Base-by-base conservation (phyloP, 1,140 invertebrate species). In the Drosophila bifasciata region DNA sequence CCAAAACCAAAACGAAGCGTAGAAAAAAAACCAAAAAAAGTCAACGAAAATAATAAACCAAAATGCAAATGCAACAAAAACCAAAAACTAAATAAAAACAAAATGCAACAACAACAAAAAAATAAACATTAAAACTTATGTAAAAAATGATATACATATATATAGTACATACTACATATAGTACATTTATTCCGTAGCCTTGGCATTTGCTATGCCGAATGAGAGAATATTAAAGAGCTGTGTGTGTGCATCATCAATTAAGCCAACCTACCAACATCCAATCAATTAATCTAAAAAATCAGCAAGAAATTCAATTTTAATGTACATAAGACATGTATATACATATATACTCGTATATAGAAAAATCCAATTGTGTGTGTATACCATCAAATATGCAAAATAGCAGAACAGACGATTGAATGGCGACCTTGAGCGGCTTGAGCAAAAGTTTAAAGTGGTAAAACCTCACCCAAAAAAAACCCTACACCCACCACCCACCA, bases 391-490 rank as follows among this genome's bases (percentile, higher is more conserved):
- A n/a, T n/a, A 68, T 68, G 66, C 66, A 46, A 68, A 46, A 68
- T 68, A 68, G 66, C 66, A 68, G 66, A 68, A 68, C 66, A 68
- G 66, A 68, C 63, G 66, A 68, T 68, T 68, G 66, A 68, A 68
- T 68, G 66, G 66, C 66, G 63, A 68, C 66, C 66, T 64, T 68
- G 66, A 68, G 66, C 66, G 66, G 66, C 66, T 68, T 68, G 64
- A 68, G 66, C 66, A 68, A 68, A 68, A 68, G 50, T 45, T 53
- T 53, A 21, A 64, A 68, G 64, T 68, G 64, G 64, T 68, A 68
- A 68, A 56, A 46, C 60, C 64, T 41, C 19, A 45, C 53, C 28
- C 40, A 1, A 3, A 16, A 13, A 2, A n/a, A n/a, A n/a, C n/a
- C n/a, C n/a, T n/a, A n/a, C n/a, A n/a, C n/a, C n/a, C n/a, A n/a